Base-by-base conservation (phyloP, 1,140 invertebrate species). In the Calycopis cecrops region DNA sequence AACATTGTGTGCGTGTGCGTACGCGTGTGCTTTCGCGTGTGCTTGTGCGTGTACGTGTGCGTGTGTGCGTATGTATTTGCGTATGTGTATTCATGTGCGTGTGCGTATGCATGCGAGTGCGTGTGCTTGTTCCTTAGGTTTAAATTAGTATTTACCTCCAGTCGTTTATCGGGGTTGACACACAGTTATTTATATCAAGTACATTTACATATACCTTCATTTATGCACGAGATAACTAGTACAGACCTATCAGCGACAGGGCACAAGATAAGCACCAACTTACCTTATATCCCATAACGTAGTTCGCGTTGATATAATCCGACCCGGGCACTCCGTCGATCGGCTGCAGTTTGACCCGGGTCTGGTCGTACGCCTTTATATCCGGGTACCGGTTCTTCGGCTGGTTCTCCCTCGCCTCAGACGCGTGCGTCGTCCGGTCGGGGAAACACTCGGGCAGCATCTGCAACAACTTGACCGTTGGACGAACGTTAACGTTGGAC, bases 231-330 rank as follows among this genome's bases (percentile, higher is more conserved):
- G 12, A 42, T 12, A 14, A 17, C 17, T 42, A 9, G 17, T 7
- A 12, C 12, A n/a, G n/a, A 42, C 3, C 17, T 3, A 14, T 8
- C 40, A 42, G 1, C n/a, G 14, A 7, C 4, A 18, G 21, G 21
- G 37, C 18, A n/a, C 34, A 54, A 42, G 35, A 33, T n/a, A 37
- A 51, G 37, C 34, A 16, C 48, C n/a, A 10, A 71, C 73, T 63
- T 11, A 88, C 87, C 80, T 97, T 97, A 72, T 97, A 97, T 9
- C 96, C 94, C 70, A 95, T 91, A 0, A 98, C 96, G 69, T 94
- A 95, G 73, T 97, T 98, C 0, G 97, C 96, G 78, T 98, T 98
- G 52, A 98, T 96, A 72, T 98, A 98, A 82, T 97, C 96, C 0
- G 93, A 94, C 4, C 93, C 93, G 44, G 90, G 89, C 37, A 94